Evolutionary conservation across 2,888 invertebrate species (phyloP).

Genomic region (Conops quadrifasciatus): DNA sequence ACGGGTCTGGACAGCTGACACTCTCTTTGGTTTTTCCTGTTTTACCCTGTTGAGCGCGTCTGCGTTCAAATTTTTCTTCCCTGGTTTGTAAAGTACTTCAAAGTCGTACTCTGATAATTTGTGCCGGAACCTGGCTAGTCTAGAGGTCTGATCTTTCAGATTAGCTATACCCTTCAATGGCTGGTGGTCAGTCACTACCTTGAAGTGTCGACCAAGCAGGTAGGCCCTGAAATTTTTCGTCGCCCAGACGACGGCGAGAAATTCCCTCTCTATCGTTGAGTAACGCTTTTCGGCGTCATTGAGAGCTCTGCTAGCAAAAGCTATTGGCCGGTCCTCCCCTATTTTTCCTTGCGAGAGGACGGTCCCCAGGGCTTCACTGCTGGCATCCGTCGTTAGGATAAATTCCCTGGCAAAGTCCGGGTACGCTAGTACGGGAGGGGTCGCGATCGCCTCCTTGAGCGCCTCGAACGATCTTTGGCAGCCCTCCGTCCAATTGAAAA

Average conservation of each 20-base stretch:
- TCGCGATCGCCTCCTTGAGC: background rate
- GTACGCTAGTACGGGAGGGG: background rate
- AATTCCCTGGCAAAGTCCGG: slow-evolving; percentile 1
- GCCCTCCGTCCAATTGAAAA: background rate
- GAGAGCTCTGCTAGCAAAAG: background rate
- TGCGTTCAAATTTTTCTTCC: background rate
- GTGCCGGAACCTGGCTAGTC: background rate
- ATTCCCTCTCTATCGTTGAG: background rate
- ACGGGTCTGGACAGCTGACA: background rate
- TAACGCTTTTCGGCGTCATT: background rate
- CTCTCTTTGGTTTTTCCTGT: background rate
- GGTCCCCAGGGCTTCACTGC: background rate
- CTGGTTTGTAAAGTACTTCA: background rate
- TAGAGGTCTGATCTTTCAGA: background rate
- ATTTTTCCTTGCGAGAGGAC: background rate
- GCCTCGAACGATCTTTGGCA: background rate
- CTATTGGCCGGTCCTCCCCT: background rate
- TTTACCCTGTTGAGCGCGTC: background rate
- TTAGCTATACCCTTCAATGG: slow-evolving; percentile 3
- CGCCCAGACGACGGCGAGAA: background rate
- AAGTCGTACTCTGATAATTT: slow-evolving; percentile 8
- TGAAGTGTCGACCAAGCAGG: background rate
- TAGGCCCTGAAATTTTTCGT: background rate
- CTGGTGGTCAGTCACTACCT: background rate
- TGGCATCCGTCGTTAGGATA: slow-evolving; percentile 1